A percentile compares a stretch with the other conserved stretches of the same genome.
phyloP scores from a whole-genome alignment of 2,113 vertebrate species.

The Willisornis vidua region DNA sequence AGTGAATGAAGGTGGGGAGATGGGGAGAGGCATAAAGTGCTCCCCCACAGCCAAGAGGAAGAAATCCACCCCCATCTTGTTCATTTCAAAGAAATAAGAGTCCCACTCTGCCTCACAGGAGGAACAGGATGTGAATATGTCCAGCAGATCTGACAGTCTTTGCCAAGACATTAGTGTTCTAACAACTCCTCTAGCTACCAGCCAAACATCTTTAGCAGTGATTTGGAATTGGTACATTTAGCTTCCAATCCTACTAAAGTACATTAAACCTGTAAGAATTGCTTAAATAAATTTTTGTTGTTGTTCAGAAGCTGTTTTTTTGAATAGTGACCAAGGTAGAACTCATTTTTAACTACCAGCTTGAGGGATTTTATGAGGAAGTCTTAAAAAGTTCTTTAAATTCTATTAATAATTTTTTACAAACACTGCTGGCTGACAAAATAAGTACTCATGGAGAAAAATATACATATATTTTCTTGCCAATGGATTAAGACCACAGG shows the following conservation, averaged over 20 bases:
- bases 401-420: background rate
- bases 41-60: background rate
- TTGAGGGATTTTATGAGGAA: background rate
- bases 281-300: background rate
- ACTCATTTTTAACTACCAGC: background rate
- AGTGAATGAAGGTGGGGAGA: background rate
- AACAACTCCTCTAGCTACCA: background rate
- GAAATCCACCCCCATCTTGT: constrained; percentile 5
- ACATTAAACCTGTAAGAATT: background rate
- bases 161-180: background rate
- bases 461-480: background rate
- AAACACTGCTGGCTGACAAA: background rate
- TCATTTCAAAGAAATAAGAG: background rate
- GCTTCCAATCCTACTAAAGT: background rate
- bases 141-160: background rate
- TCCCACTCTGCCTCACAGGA: background rate
- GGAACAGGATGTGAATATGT: background rate
- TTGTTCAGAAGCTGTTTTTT: background rate
- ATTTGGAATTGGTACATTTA: background rate
- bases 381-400: background rate
- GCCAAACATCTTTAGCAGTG: background rate
- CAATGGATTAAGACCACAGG: background rate
- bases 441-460: background rate
- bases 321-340: background rate
- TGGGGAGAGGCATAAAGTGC: background rate